Evolutionary conservation across 2,797 vertebrate species (phyloP).

Genomic region (Thalassophryne amazonica): DNA sequence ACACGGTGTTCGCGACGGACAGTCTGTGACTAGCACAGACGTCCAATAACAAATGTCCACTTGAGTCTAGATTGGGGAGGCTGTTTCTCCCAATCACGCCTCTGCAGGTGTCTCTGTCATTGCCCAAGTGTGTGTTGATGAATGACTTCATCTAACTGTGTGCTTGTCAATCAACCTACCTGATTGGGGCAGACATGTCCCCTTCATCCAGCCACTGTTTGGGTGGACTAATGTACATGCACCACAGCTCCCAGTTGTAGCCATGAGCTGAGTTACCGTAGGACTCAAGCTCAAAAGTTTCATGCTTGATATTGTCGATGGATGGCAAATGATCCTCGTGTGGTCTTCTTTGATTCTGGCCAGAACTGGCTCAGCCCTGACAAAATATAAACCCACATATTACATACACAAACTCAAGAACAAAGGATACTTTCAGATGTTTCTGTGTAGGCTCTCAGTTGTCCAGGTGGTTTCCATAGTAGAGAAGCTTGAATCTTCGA

Average conservation of each 20-base stretch:
- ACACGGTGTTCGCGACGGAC: too few relatives aligned
- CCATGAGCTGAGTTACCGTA: conserved; percentile 95
- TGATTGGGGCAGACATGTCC: conserved; percentile 92
- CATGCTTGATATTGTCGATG: conserved; percentile 97
- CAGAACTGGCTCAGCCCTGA: conserved; percentile 93
- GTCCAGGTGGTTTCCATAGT: too few relatives aligned
- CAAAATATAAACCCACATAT: neutral
- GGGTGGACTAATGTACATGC: conserved; percentile 97
- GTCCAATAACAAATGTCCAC: too few relatives aligned
- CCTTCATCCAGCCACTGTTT: conserved; percentile 96
- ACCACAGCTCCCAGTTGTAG: conserved; percentile 99
- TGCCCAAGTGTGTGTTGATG: too few relatives aligned
- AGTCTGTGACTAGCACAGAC: too few relatives aligned
- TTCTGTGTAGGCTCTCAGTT: too few relatives aligned
- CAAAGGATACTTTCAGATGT: too few relatives aligned
- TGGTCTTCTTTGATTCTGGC: conserved; percentile 92
- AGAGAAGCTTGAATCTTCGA: too few relatives aligned
- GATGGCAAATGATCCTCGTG: conserved; percentile 92
- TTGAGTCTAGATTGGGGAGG: too few relatives aligned
- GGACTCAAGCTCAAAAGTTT: conserved; percentile 92
- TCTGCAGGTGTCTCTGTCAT: too few relatives aligned
- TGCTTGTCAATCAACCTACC: conserved; percentile 59
- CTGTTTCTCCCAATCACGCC: too few relatives aligned
- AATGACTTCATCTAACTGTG: rapidly evolving
- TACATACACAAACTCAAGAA: neutral